Evolutionary conservation across 2,888 invertebrate genomes (phyloP).

Genomic region (Eristalis pertinax): DNA sequence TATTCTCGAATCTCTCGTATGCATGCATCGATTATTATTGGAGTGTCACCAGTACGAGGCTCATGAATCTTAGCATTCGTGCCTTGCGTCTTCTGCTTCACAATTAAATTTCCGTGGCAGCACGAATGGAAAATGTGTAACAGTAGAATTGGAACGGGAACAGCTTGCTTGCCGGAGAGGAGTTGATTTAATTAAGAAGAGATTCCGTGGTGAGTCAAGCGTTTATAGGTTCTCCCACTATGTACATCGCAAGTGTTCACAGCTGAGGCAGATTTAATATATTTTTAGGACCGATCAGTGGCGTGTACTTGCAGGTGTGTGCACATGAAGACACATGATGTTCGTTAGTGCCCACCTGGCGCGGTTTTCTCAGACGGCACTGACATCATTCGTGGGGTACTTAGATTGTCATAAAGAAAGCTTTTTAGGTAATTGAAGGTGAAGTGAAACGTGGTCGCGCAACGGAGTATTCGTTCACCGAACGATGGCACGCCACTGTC

Average conservation of each 20-base stretch:
- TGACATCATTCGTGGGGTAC: neutral
- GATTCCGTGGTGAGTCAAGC: constrained; percentile 28
- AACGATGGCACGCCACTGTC: neutral
- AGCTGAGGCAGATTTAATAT: neutral
- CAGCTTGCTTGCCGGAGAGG: constrained; percentile 16
- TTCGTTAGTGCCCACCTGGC: neutral
- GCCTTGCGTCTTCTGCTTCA: constrained; percentile 21
- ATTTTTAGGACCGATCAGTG: neutral
- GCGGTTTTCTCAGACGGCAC: neutral
- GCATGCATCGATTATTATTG: constrained; percentile 69
- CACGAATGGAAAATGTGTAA: constrained; percentile 36
- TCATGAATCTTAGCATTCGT: constrained; percentile 55
- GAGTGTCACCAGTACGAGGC: constrained; percentile 67
- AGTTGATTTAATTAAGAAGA: constrained; percentile 27
- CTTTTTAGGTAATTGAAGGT: constrained; percentile 26
- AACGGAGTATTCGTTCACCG: neutral
- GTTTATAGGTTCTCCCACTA: constrained; percentile 16
- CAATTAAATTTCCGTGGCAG: constrained; percentile 59
- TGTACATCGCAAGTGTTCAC: neutral
- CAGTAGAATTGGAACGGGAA: constrained; percentile 53
- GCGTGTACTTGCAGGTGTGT: neutral
- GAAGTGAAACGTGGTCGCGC: neutral
- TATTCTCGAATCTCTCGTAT: neutral
- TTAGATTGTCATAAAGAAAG: constrained; percentile 7
- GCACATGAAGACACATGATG: neutral